Base-by-base conservation (phyloP, 2,113 vertebrate species). In the Isurus oxyrinchus region DNA sequence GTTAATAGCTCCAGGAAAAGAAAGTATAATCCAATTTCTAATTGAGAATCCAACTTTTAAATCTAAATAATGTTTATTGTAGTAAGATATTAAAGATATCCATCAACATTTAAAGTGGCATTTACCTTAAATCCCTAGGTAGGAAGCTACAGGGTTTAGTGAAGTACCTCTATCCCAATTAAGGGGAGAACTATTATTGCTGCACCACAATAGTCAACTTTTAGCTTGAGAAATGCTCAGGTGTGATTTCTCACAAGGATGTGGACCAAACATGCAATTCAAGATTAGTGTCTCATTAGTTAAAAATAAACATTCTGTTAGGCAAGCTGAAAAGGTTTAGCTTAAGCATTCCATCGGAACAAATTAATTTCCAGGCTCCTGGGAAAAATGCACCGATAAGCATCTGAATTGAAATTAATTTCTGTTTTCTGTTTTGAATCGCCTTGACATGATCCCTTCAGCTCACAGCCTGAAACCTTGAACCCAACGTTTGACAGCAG, bases 331-430 rank as follows among this genome's bases (percentile, higher is more conserved):
- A 61, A 79, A n/a, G 55, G 31, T 61, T 91, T 31, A 91, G 10
- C 88, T 91, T 19, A 19, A 91, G 88, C 31, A 91, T 57, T 91
- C 88, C 57, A 35, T 6, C 57, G 31, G 10, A 67, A 67, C 91
- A 95, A 95, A 95, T 67, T 66, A 95, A 67, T 95, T 95, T 95
- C 0, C 40, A 40, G 21, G n/a, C 63, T 49, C 59, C 10, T 25
- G 40, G 61, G 40, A 69, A 95, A 61, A 69, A 35, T 69, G 94
- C 44, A 49, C 53, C 63, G 69, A 67, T 53, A 95, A 69, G 44
- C 66, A 95, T 69, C 40, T 13, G 23, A 67, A 95, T 49, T 95
- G 49, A 95, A 95, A 69, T 69, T 69, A 95, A 95, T 69, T 95
- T 95, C 63, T 66, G 1, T 49, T 95, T 69, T 95, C 94, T 69